These are phyloP conservation scores for Scalopus aquaticus DNA, from an alignment of 2,113 vertebrate genomes.

Conservation along the genomic window DNA sequence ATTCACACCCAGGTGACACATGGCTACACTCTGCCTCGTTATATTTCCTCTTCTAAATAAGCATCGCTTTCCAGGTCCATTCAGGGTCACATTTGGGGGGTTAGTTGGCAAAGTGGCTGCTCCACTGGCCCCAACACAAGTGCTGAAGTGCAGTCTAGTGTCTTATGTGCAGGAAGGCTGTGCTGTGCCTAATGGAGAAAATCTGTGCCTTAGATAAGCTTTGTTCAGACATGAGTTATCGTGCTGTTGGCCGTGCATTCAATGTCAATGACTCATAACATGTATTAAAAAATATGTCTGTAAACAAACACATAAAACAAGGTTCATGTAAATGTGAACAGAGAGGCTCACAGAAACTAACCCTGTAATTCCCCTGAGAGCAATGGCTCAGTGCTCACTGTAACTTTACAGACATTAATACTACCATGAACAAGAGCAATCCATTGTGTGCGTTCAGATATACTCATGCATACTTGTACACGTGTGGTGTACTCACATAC, in stretches of 20 bases:
- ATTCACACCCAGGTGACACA: accelerated
- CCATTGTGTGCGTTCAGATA: background rate
- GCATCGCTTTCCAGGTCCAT: background rate
- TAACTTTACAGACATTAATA: background rate
- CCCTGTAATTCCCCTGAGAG: background rate
- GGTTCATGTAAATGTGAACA: background rate
- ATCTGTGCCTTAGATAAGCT: background rate
- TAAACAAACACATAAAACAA: background rate
- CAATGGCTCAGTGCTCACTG: background rate
- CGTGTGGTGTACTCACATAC: background rate
- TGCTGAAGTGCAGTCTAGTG: background rate
- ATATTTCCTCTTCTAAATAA: background rate
- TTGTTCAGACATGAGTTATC: background rate
- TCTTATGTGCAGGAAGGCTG: background rate
- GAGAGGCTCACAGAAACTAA: background rate
- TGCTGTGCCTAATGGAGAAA: background rate
- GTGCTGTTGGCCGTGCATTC: background rate
- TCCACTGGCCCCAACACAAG: background rate
- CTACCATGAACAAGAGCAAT: background rate
- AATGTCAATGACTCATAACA: background rate
- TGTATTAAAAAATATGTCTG: background rate
- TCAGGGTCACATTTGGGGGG: background rate
- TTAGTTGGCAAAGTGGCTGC: background rate
- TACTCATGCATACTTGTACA: no score
- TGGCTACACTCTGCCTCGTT: background rate